Percentiles rank a stretch among this genome's conserved stretches.
These are phyloP conservation scores for Flexamia atlantica DNA, from an alignment of 2,888 invertebrate genomes.

Conservation along the genomic window DNA sequence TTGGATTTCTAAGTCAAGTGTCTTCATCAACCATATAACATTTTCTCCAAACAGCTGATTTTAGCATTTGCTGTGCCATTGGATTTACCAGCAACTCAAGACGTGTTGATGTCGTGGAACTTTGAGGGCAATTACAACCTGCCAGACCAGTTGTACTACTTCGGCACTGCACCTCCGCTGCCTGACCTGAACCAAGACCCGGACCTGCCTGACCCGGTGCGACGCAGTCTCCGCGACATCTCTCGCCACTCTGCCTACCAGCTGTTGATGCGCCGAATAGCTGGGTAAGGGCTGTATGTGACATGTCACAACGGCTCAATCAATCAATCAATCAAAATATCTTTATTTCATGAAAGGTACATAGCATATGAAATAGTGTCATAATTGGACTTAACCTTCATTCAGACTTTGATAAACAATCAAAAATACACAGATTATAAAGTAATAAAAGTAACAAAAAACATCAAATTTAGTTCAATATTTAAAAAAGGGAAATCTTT, in stretches of 20 bases:
- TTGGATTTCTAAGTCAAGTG: too few species aligned
- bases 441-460: too few species aligned
- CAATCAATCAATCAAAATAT: too few species aligned
- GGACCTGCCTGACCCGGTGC: conserved; percentile 51
- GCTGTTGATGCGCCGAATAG: background rate
- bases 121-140: conserved; percentile 72
- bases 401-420: too few species aligned
- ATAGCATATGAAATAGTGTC: too few species aligned
- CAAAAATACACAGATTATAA: too few species aligned
- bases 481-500: too few species aligned
- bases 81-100: conserved; percentile 69
- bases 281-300: background rate
- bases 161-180: conserved; percentile 64
- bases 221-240: conserved; percentile 18
- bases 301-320: too few species aligned
- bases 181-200: conserved; percentile 58
- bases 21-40: too few species aligned
- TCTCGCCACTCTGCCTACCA: conserved; percentile 5
- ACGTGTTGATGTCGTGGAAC: conserved; percentile 71
- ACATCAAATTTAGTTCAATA: too few species aligned
- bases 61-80: conserved; percentile 71
- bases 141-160: conserved; percentile 70
- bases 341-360: too few species aligned
- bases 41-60: conserved; percentile 69
- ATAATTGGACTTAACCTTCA: too few species aligned